Evolutionary conservation across 2,797 vertebrate genomes (phyloP).

Genomic region (Syndactyla subalaris): DNA sequence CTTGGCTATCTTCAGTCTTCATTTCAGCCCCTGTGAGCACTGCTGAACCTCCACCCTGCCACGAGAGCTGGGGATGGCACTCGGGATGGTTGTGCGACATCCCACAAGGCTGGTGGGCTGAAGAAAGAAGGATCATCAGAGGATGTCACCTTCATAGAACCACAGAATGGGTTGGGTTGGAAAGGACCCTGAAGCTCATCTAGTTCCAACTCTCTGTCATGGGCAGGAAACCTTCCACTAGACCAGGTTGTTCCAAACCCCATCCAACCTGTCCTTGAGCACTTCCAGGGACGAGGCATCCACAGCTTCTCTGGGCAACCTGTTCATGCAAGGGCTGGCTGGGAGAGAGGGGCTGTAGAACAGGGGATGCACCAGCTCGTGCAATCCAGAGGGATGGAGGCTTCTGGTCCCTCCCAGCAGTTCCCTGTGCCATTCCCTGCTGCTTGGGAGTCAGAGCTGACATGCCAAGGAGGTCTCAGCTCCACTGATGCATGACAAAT

Average conservation of each 20-base stretch:
- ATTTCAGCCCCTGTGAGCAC: neutral
- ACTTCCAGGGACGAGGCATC: neutral
- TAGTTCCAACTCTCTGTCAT: neutral
- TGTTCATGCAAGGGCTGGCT: neutral
- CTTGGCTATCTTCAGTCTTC: neutral
- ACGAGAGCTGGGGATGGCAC: rapidly evolving
- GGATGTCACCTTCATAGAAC: rapidly evolving
- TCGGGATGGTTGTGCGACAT: rapidly evolving
- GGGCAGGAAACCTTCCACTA: neutral
- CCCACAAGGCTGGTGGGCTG: neutral
- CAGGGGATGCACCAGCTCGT: rapidly evolving
- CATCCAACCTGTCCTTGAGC: neutral
- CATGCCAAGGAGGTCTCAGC: neutral
- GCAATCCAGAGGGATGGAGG: neutral
- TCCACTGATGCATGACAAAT: slow-evolving; percentile 43
- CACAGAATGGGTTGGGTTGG: neutral
- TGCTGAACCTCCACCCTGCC: neutral
- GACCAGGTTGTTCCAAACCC: neutral
- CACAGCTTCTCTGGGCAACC: neutral
- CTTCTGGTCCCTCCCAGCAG: neutral
- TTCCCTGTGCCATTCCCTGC: neutral
- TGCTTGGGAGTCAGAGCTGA: neutral
- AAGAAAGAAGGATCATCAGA: neutral
- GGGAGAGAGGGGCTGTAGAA: neutral
- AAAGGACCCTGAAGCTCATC: neutral